phyloP scores from a whole-genome alignment of 2,113 vertebrate genomes.

The Peromyscus californicus region DNA sequence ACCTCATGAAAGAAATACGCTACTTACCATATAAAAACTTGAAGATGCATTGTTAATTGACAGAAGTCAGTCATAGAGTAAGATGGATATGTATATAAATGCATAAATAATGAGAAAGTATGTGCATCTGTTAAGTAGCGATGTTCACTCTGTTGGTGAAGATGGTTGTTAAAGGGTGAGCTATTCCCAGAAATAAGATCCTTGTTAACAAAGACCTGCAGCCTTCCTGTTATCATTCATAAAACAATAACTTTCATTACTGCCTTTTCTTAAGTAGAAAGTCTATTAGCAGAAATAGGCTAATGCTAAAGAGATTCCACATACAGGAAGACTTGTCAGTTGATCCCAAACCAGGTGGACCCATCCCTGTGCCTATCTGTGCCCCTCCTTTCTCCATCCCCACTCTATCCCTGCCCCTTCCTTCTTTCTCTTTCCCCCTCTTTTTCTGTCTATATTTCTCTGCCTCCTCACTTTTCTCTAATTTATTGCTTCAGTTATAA shows the following conservation, averaged over 20 bases:
- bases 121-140: not conserved
- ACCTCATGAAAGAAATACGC: not conserved
- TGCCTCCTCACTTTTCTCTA: not conserved
- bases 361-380: not conserved
- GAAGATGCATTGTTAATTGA: not conserved
- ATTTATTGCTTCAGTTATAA: not conserved
- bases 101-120: not conserved
- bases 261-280: not conserved
- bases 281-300: not conserved
- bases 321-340: not conserved
- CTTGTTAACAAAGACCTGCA: not conserved
- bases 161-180: not conserved
- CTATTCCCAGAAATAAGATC: not conserved
- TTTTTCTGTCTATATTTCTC: not conserved
- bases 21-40: not conserved
- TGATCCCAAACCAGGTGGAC: not conserved
- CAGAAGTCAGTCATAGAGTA: not conserved
- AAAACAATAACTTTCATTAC: not conserved
- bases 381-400: not conserved
- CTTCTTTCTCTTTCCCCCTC: not conserved
- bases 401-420: not conserved
- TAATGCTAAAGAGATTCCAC: not conserved
- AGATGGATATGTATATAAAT: not conserved
- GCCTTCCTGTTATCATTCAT: not conserved
- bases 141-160: not conserved